Conservation (phyloP, 1,140 invertebrate genomes). For the Heliothis subflexa region DNA sequence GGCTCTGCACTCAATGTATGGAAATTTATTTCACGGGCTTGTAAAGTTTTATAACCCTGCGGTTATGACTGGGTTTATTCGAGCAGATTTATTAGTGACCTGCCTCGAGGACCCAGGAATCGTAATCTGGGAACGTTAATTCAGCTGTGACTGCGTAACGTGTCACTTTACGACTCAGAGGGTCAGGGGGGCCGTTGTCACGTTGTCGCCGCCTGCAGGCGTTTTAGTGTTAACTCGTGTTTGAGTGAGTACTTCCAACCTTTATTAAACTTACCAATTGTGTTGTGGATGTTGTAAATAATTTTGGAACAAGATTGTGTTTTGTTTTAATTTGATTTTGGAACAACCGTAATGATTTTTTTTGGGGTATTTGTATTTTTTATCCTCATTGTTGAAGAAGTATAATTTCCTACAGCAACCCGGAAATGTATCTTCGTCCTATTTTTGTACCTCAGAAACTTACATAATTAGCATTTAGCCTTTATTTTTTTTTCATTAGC, state of each 20-base stretch:
- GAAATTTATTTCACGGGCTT: conserved; percentile 55
- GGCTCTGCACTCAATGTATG: conserved; percentile 49
- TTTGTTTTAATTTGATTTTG: conserved; percentile 4
- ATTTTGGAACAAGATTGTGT: not conserved
- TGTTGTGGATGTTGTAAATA: not conserved
- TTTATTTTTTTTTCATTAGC: no score
- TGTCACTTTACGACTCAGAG: conserved; percentile 58
- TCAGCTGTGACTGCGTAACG: conserved; percentile 54
- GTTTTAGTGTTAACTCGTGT: conserved; percentile 37
- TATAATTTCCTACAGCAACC: no score
- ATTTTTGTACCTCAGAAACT: no score
- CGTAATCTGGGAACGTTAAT: conserved; percentile 66
- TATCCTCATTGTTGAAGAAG: no score
- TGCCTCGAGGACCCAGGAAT: conserved; percentile 57
- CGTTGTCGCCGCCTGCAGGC: conserved; percentile 1
- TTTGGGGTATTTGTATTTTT: not conserved
- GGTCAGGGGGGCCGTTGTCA: conserved; percentile 1
- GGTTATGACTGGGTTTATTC: conserved; percentile 59
- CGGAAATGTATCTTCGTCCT: no score
- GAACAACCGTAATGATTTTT: not conserved
- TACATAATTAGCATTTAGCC: no score
- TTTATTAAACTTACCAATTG: conserved; percentile 27
- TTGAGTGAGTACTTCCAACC: conserved; percentile 26
- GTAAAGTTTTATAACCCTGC: conserved; percentile 62
- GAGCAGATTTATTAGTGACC: conserved; percentile 62